A percentile compares a stretch with the other conserved stretches of the same genome.
Conservation (phyloP, 2,888 invertebrate species). For the Lithophane semibrunnea region DNA sequence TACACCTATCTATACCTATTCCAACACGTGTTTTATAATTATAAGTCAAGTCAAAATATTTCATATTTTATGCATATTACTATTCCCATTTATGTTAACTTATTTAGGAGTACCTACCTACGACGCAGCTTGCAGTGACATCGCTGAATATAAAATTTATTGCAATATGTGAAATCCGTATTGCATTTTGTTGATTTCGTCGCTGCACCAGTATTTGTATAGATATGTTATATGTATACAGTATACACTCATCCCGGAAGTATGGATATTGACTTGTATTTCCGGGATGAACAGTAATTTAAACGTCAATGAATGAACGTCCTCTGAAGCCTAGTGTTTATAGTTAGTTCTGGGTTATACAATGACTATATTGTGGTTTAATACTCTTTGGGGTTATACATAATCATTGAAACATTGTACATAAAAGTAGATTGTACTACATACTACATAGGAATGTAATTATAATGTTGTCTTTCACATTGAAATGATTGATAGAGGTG, state of each 20-base stretch:
- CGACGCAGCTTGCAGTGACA: background rate
- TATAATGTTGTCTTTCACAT: background rate
- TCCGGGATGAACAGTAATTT: constrained; percentile 4
- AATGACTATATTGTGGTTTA: too few relatives aligned
- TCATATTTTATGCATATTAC: background rate
- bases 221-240: background rate
- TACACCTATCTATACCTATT: background rate
- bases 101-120: background rate
- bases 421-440: too few relatives aligned
- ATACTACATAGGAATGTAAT: background rate
- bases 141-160: background rate
- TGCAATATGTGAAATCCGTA: constrained; percentile 4
- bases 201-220: background rate
- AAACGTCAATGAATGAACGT: background rate
- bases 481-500: background rate
- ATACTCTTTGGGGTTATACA: too few relatives aligned
- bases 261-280: constrained; percentile 19
- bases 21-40: background rate
- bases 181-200: constrained; percentile 30
- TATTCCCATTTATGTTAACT: background rate
- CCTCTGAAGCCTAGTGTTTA: background rate
- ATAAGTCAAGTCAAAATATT: background rate
- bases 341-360: background rate
- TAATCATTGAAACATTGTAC: background rate
- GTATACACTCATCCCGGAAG: constrained; percentile 5